A percentile compares a stretch with the other conserved stretches of the same genome.
Evolutionary conservation across 2,888 invertebrate genomes (phyloP).

Genomic region (Meganola albula): DNA sequence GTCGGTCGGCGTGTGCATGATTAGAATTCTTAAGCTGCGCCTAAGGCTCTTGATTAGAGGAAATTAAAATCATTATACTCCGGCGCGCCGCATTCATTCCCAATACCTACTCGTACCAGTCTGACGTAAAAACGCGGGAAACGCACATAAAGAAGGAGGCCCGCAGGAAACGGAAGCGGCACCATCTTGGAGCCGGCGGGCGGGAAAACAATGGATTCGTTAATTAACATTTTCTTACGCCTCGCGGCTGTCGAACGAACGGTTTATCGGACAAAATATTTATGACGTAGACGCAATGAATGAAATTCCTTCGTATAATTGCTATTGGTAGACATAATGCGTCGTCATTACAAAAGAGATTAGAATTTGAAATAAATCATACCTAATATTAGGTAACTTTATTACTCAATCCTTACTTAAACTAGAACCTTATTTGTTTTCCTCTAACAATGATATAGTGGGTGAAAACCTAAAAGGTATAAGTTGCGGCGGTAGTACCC

Average conservation of each 20-base stretch:
- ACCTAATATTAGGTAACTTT: no score
- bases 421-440: constrained; percentile 23
- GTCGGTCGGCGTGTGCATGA: constrained; percentile 57
- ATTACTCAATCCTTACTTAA: no score
- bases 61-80: constrained; percentile 78
- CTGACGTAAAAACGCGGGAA: constrained; percentile 73
- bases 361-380: no score
- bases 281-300: constrained; percentile 70
- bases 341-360: no score
- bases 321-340: constrained; percentile 34
- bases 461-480: constrained; percentile 17
- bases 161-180: constrained; percentile 76
- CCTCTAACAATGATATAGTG: constrained; percentile 19
- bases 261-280: constrained; percentile 79
- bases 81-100: constrained; percentile 53
- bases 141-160: constrained; percentile 74
- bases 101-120: constrained; percentile 61
- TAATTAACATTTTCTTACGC: constrained; percentile 88
- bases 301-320: constrained; percentile 67
- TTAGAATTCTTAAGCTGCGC: constrained; percentile 77
- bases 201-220: constrained; percentile 85
- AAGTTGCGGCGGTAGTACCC: constrained; percentile 21
- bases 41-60: constrained; percentile 77
- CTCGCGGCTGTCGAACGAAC: constrained; percentile 78
- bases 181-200: constrained; percentile 79